Evolutionary conservation across 2,113 vertebrate species (phyloP).

Genomic region (Heterochromis multidens): DNA sequence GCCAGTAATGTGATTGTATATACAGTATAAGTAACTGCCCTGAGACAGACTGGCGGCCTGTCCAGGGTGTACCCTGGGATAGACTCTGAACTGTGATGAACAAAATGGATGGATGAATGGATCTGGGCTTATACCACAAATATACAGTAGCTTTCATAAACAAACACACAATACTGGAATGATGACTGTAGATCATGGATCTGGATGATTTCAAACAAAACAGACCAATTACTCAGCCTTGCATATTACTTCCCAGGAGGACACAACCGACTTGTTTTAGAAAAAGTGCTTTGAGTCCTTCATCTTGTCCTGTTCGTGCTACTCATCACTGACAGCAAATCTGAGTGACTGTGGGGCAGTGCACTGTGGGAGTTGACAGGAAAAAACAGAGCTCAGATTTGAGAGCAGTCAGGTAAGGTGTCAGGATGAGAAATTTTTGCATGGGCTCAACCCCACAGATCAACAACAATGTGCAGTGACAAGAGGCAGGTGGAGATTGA

Average conservation of each 20-base stretch:
- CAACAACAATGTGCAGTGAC: slow-evolving; percentile 53
- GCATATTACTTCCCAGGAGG: not conserved
- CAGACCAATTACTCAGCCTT: not conserved
- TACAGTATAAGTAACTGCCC: not conserved
- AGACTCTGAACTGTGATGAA: not conserved
- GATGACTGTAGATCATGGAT: not conserved
- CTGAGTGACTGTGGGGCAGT: not conserved
- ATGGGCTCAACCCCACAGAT: slow-evolving; percentile 17
- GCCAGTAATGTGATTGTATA: not conserved
- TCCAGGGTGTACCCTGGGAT: too few relatives aligned
- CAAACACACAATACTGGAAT: not conserved
- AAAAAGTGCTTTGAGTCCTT: not conserved
- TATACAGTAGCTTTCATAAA: not conserved
- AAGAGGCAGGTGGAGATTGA: slow-evolving; percentile 43
- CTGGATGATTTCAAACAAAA: not conserved
- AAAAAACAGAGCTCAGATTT: not conserved
- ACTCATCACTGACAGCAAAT: not conserved
- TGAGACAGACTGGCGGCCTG: not conserved
- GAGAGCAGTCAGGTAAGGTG: slow-evolving; percentile 34
- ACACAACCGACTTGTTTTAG: not conserved
- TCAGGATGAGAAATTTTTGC: slow-evolving; percentile 31
- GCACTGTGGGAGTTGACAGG: not conserved
- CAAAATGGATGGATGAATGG: not conserved
- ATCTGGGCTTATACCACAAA: not conserved
- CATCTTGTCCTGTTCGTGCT: not conserved